Base-by-base conservation (phyloP, 2,797 vertebrate genomes). In the Selene dorsalis region DNA sequence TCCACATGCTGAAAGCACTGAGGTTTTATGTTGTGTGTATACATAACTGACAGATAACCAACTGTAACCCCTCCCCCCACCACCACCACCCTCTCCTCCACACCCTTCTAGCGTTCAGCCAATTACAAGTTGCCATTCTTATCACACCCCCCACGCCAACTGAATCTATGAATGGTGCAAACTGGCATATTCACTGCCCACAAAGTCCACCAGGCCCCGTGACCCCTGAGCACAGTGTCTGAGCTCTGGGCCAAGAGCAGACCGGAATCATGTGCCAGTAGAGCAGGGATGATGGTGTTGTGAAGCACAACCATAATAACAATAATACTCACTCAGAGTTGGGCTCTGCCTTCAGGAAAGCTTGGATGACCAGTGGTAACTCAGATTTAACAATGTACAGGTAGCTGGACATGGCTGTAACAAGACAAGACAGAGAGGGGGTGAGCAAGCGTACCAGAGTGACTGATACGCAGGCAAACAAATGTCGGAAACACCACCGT, bases 311-410 rank as follows among this genome's bases (percentile, higher is more conserved):
- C 17, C 69, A 52, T 32, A 48, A 76, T 30, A 53, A 83, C 78
- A 8, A 76, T 30, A 53, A 83, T 79, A 95, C 98, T 98, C 94
- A 99, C 98, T 94, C 93, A 64, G 94, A 94, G 87, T 86, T 93
- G 63, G 95, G 89, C 45, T 96, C 95, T 67, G 94, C 93, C 83
- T 95, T 97, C 90, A 98, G 91, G 91, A 99, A 99, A 50, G 97
- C 95, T 90, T 98, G 97, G 91, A 99, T 98, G 89, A 99, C 98
- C 26, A 99, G 95, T 5, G 98, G 98, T 75, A 99, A 95, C 94
- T 99, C 98, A 0, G 97, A 99, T 88, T 99, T 99, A 52, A 99
- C 96, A 6, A 99, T 99, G 92, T 97, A 99, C 85, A 98, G 93
- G 94, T 99, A 99, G 93, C 98, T 99, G 93, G 98, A 99, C 97